Conservation (phyloP, 2,888 invertebrate species). For the Operophtera brumata region DNA sequence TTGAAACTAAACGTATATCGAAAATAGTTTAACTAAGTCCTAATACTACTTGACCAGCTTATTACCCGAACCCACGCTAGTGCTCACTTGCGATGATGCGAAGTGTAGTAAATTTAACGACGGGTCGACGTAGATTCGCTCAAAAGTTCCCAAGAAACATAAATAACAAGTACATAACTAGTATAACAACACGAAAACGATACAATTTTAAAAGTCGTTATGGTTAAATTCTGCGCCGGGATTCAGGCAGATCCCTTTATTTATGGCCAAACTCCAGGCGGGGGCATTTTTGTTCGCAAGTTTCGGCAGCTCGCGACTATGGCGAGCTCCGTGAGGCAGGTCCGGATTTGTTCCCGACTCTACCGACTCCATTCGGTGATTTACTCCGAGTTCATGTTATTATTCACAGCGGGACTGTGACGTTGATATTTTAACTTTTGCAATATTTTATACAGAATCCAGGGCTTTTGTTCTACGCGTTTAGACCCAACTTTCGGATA, state of each 20-base stretch:
- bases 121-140: not conserved
- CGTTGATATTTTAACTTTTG: conserved; percentile 47
- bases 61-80: too few species aligned
- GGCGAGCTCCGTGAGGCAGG: conserved; percentile 39
- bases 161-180: conserved; percentile 31
- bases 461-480: conserved; percentile 36
- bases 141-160: conserved; percentile 18
- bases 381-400: conserved; percentile 32
- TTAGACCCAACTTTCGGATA: conserved; percentile 38
- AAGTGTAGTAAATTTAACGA: too few species aligned
- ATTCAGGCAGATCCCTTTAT: conserved; percentile 45
- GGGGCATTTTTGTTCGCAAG: conserved; percentile 43
- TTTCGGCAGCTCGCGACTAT: conserved; percentile 30
- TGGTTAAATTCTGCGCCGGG: conserved; percentile 40
- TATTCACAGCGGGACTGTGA: conserved; percentile 40
- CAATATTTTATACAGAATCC: conserved; percentile 45
- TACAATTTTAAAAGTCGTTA: conserved; percentile 40
- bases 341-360: conserved; percentile 43
- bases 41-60: too few species aligned
- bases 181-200: conserved; percentile 39
- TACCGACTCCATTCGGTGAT: conserved; percentile 32
- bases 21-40: too few species aligned
- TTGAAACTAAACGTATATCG: too few species aligned
- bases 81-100: too few species aligned
- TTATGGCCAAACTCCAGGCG: conserved; percentile 46